phyloP scores from a whole-genome alignment of 2,888 invertebrate species.

The Agriopis leucophaearia region DNA sequence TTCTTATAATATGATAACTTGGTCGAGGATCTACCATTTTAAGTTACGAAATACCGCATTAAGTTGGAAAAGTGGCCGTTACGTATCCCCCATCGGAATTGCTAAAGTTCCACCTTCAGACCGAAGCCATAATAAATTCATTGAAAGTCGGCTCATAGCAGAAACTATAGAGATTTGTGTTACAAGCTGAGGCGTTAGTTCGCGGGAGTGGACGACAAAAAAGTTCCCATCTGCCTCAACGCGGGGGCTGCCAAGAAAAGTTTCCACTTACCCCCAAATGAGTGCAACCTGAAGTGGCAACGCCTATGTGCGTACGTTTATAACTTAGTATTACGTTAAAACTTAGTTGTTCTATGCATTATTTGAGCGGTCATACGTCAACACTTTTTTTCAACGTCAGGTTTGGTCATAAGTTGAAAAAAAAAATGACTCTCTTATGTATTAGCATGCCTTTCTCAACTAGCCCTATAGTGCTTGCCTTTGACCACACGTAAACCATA shows the following conservation, averaged over 20 bases:
- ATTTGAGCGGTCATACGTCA: too few relatives aligned
- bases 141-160: conserved; percentile 30
- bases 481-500: conserved; percentile 30
- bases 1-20: conserved; percentile 3
- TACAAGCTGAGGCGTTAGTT: conserved; percentile 11
- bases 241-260: too few relatives aligned
- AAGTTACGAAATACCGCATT: conserved; percentile 8
- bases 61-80: conserved; percentile 21
- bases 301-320: too few relatives aligned
- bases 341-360: too few relatives aligned
- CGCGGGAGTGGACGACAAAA: too few relatives aligned
- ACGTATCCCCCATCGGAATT: conserved; percentile 35
- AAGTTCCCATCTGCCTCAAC: too few relatives aligned
- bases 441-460: neutral
- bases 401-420: too few relatives aligned
- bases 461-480: neutral
- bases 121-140: conserved; percentile 44
- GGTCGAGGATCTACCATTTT: conserved; percentile 3
- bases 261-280: too few relatives aligned
- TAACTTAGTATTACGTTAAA: too few relatives aligned
- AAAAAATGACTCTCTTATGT: neutral
- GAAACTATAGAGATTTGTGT: conserved; percentile 8
- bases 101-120: conserved; percentile 35
- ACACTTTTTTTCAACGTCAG: too few relatives aligned
- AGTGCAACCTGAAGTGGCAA: too few relatives aligned